Conservation (phyloP, 1,140 invertebrate genomes). For the Piezodorus guildinii region DNA sequence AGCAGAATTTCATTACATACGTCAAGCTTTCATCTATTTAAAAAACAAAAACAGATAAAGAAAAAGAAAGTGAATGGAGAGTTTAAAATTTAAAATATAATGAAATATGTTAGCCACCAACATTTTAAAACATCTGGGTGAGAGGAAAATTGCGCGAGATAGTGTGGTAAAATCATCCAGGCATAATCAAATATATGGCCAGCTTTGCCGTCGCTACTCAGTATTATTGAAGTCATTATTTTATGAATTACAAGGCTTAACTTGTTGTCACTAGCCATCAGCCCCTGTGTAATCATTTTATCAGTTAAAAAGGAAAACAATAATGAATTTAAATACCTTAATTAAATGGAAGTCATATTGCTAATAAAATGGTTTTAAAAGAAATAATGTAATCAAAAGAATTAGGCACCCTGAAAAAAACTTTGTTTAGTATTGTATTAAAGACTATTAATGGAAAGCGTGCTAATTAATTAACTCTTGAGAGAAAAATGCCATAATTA, state of each 20-base stretch:
- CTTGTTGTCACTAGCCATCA: background rate
- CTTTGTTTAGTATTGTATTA: too few relatives aligned
- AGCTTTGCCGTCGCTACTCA: background rate
- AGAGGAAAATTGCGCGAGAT: background rate
- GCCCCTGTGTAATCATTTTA: too few relatives aligned
- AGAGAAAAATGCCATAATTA: too few relatives aligned
- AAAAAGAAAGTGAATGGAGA: background rate
- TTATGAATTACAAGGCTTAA: background rate
- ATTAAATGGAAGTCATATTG: too few relatives aligned
- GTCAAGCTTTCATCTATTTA: slow-evolving; percentile 5
- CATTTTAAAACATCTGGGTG: background rate
- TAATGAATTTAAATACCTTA: too few relatives aligned
- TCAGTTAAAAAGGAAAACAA: too few relatives aligned
- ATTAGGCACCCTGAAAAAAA: too few relatives aligned
- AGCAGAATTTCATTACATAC: background rate
- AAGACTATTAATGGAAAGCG: too few relatives aligned
- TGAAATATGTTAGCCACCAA: background rate
- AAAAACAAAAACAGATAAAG: background rate
- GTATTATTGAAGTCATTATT: background rate
- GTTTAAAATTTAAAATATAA: background rate
- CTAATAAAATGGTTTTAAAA: too few relatives aligned
- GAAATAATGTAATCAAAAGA: too few relatives aligned
- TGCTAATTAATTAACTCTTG: too few relatives aligned
- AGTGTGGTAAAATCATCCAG: background rate
- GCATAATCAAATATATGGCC: background rate